Conservation (phyloP, 1,140 invertebrate species). For the Littorina saxatilis region DNA sequence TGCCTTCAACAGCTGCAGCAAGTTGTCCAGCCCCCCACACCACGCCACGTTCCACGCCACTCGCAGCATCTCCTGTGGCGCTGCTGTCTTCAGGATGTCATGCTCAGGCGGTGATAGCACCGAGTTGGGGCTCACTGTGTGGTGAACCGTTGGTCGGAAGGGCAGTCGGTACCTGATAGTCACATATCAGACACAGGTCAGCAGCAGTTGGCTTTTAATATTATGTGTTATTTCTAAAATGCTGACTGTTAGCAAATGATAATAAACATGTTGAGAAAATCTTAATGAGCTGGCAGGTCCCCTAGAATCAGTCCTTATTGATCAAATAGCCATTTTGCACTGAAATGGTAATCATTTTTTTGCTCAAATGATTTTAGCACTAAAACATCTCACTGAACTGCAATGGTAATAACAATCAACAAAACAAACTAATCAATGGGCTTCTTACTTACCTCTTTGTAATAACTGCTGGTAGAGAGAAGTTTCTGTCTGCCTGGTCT, state of each 20-base stretch:
- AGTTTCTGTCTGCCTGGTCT: constrained; percentile 34
- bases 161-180: constrained; percentile 66
- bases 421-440: no score
- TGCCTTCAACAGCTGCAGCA: constrained; percentile 53
- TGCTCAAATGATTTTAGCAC: no score
- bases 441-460: constrained; percentile 48
- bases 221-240: no score
- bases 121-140: constrained; percentile 61
- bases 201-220: no score
- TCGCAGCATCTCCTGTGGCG: constrained; percentile 67
- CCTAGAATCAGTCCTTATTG: no score
- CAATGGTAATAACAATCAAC: no score
- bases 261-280: no score
- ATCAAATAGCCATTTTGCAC: no score
- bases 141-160: constrained; percentile 63
- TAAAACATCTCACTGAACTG: no score
- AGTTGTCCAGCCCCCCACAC: constrained; percentile 65
- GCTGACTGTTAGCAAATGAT: no score
- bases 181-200: neutral
- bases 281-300: no score
- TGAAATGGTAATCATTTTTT: no score
- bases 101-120: constrained; percentile 45
- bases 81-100: constrained; percentile 60
- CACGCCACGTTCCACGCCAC: constrained; percentile 72
- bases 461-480: constrained; percentile 47